Percentiles rank a stretch among this genome's conserved stretches.
These are phyloP conservation scores for Sialis lutaria DNA, from an alignment of 2,888 invertebrate species.

Conservation along the genomic window DNA sequence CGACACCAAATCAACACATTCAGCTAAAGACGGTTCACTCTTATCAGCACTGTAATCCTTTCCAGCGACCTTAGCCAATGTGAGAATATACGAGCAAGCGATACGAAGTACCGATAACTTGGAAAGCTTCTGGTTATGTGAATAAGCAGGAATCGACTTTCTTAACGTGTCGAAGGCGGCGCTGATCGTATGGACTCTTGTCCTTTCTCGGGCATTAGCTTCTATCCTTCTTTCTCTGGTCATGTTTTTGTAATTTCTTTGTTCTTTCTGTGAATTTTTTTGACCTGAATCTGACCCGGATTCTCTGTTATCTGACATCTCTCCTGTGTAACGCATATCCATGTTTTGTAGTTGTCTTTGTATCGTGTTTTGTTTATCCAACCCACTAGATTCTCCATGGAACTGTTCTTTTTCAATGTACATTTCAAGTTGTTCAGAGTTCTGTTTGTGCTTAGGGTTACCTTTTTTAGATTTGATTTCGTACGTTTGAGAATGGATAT, in stretches of 20 bases:
- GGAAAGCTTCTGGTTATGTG: slow-evolving; percentile 83
- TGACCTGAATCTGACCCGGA: no score
- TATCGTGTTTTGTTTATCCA: no score
- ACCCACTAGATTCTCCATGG: no score
- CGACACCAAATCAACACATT: slow-evolving; percentile 77
- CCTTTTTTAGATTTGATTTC: no score
- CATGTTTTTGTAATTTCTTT: slow-evolving; percentile 91
- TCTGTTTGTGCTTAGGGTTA: no score
- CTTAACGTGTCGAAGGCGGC: slow-evolving; percentile 86
- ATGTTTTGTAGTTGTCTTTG: no score
- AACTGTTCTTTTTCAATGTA: no score
- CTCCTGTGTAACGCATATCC: no score
- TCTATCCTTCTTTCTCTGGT: slow-evolving; percentile 82
- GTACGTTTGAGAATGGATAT: no score
- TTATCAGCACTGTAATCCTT: slow-evolving; percentile 44
- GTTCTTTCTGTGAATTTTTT: slow-evolving; percentile 31
- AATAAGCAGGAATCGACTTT: slow-evolving; percentile 72
- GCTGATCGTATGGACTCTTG: slow-evolving; percentile 87
- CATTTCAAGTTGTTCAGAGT: no score
- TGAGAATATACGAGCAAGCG: slow-evolving; percentile 84
- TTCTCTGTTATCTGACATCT: no score
- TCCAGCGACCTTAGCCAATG: slow-evolving; percentile 61
- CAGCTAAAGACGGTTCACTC: slow-evolving; percentile 42
- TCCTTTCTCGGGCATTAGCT: slow-evolving; percentile 84
- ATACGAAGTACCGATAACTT: slow-evolving; percentile 84